These are phyloP conservation scores for Tenthredo amoena DNA, from an alignment of 2,888 invertebrate genomes.

Conservation along the genomic window DNA sequence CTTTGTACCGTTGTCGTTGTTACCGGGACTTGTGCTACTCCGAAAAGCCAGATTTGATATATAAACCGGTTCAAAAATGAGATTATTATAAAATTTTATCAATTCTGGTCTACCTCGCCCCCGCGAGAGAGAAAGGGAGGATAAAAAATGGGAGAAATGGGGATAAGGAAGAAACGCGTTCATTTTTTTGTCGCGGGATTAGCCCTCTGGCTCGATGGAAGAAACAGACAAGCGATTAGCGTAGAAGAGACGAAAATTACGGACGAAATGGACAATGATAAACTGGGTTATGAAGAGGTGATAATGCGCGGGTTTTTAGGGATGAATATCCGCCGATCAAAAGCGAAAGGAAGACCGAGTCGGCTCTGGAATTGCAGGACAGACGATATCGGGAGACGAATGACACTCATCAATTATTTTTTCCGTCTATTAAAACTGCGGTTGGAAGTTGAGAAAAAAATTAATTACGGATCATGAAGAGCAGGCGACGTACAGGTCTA, in stretches of 20 bases:
- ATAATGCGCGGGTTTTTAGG: not conserved
- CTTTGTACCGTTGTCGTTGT: not conserved
- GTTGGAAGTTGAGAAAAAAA: not conserved
- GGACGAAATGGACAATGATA: not conserved
- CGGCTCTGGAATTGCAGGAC: not conserved
- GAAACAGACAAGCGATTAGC: not conserved
- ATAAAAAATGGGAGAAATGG: not conserved
- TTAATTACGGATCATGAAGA: slow-evolving; percentile 42
- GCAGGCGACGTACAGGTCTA: slow-evolving; percentile 57
- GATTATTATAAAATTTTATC: not conserved
- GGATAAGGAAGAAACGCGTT: not conserved
- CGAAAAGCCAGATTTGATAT: not conserved
- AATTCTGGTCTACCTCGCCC: not conserved
- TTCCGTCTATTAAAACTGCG: not conserved
- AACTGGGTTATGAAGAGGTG: not conserved
- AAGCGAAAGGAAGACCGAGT: not conserved
- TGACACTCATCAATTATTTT: not conserved
- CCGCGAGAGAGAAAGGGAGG: not conserved
- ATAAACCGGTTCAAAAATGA: not conserved
- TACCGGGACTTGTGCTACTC: not conserved
- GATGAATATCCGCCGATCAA: not conserved
- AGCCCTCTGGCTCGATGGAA: not conserved
- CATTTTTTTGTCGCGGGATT: not conserved
- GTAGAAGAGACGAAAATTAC: not conserved
- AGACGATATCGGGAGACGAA: not conserved